A percentile compares a stretch with the other conserved stretches of the same genome.
Conservation (phyloP, 2,888 invertebrate genomes). For the Parapristionchus giblindavisi region DNA sequence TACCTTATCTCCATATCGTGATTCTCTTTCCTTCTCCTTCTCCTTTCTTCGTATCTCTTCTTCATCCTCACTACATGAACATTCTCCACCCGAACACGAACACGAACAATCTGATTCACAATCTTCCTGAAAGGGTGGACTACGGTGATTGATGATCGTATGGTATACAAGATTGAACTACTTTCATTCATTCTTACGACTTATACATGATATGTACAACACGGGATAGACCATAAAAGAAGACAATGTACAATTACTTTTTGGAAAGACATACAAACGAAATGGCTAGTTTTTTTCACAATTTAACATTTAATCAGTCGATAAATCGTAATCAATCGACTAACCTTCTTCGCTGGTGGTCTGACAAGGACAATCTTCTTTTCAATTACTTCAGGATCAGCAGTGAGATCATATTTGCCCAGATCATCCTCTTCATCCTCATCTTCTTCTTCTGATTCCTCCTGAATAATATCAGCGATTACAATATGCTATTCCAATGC, state of each 20-base stretch:
- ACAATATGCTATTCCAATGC: too few species aligned
- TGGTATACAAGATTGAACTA: background rate
- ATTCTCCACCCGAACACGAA: slow-evolving; percentile 67
- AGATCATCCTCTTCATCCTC: slow-evolving; percentile 36
- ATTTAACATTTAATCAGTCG: too few species aligned
- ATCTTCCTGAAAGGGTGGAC: slow-evolving; percentile 1
- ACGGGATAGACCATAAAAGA: too few species aligned
- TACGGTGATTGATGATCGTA: background rate
- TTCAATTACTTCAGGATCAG: slow-evolving; percentile 59
- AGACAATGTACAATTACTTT: too few species aligned
- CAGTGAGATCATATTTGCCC: slow-evolving; percentile 51
- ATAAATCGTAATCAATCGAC: background rate
- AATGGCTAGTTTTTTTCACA: too few species aligned
- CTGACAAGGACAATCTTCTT: slow-evolving; percentile 40
- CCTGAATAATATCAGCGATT: too few species aligned
- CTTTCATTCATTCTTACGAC: background rate
- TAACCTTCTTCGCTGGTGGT: slow-evolving; percentile 10
- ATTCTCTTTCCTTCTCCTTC: slow-evolving; percentile 27
- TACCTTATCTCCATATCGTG: background rate
- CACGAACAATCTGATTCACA: slow-evolving; percentile 59
- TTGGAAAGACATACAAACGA: too few species aligned
- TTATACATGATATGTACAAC: too few species aligned
- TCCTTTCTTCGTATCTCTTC: slow-evolving; percentile 32
- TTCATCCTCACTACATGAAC: slow-evolving; percentile 56
- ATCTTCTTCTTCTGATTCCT: slow-evolving; percentile 3